A percentile compares a stretch with the other conserved stretches of the same genome.
Conservation (phyloP, 2,113 vertebrate species). For the Lepus americanus region DNA sequence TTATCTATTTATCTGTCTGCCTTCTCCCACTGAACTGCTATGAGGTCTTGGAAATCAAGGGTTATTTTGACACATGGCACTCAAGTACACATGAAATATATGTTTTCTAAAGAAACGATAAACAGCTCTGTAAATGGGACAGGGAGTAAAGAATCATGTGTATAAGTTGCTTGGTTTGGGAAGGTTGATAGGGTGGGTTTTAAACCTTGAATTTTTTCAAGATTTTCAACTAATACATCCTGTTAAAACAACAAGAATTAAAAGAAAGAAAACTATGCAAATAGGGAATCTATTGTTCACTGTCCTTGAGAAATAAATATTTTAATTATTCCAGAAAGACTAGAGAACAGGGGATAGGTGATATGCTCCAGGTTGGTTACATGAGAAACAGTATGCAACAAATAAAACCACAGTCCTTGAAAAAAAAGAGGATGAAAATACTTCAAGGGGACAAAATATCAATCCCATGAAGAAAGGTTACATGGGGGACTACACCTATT, state of each 20-base stretch:
- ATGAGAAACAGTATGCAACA: background rate
- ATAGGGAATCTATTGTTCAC: slow-evolving; percentile 15
- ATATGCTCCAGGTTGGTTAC: background rate
- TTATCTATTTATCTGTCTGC: slow-evolving; percentile 19
- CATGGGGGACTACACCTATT: background rate
- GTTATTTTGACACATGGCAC: background rate
- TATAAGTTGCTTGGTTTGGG: slow-evolving; percentile 31
- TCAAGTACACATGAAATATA: background rate
- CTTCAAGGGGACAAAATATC: background rate
- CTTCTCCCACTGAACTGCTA: slow-evolving; percentile 30
- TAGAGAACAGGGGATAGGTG: background rate
- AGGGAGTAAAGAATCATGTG: background rate
- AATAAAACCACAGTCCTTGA: background rate
- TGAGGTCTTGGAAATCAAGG: background rate
- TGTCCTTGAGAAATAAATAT: slow-evolving; percentile 18
- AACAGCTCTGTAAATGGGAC: background rate
- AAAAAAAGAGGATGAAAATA: background rate
- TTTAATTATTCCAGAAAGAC: background rate
- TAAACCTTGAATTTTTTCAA: background rate
- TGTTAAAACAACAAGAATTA: slow-evolving; percentile 35
- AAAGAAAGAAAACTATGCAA: slow-evolving; percentile 25
- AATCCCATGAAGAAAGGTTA: background rate
- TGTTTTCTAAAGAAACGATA: slow-evolving; percentile 29
- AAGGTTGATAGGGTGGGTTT: background rate
- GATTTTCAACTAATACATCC: background rate